Evolutionary conservation across 2,888 invertebrate genomes (phyloP).

Genomic region (Limnephilus auricula): DNA sequence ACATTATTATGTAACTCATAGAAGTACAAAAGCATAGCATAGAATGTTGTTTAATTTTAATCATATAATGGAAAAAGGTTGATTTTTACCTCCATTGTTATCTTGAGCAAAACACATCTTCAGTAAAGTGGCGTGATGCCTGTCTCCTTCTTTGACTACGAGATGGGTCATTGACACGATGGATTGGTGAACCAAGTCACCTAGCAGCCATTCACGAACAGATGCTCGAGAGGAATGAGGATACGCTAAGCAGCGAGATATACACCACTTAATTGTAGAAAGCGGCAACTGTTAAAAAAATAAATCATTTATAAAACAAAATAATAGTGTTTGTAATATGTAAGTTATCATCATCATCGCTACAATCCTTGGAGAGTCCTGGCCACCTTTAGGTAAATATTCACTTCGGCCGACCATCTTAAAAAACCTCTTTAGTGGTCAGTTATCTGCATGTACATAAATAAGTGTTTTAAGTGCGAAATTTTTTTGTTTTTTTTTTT

Average conservation of each 20-base stretch:
- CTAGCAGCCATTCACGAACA: constrained; percentile 75
- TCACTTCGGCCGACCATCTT: no score
- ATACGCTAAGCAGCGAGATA: constrained; percentile 73
- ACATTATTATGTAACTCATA: background rate
- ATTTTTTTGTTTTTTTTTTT: no score
- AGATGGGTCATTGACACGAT: constrained; percentile 70
- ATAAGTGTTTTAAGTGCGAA: no score
- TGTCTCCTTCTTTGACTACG: constrained; percentile 68
- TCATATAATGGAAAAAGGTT: background rate
- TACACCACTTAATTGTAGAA: constrained; percentile 72
- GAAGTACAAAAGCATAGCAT: background rate
- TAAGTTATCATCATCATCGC: no score
- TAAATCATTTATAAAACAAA: background rate
- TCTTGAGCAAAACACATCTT: constrained; percentile 71
- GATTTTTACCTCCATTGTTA: constrained; percentile 71
- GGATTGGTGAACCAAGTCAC: constrained; percentile 71
- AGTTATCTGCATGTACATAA: background rate
- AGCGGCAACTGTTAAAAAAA: constrained; percentile 70
- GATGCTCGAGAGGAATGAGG: constrained; percentile 71
- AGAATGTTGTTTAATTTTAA: background rate
- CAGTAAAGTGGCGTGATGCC: constrained; percentile 69
- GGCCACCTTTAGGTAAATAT: no score
- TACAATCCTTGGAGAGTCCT: no score
- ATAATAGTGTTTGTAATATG: background rate
- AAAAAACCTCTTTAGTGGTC: background rate